phyloP scores from a whole-genome alignment of 1,140 invertebrate species.

The Achroia grisella region DNA sequence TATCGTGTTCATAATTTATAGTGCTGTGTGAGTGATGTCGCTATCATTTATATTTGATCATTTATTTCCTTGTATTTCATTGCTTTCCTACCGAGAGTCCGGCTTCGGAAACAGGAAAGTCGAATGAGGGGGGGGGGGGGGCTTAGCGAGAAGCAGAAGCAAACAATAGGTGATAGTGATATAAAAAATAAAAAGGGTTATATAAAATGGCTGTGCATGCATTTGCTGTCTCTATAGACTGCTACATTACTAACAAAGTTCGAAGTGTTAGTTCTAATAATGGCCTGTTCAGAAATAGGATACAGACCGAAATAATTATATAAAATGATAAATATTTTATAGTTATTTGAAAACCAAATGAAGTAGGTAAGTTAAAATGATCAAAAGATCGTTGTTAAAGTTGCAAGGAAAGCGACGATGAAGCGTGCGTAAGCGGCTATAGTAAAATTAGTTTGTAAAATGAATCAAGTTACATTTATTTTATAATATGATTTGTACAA shows the following conservation, averaged over 20 bases:
- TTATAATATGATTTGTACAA: no score
- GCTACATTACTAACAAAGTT: neutral
- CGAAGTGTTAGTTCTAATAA: no score
- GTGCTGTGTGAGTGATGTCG: slow-evolving; percentile 67
- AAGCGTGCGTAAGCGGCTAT: slow-evolving; percentile 38
- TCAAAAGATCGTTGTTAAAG: slow-evolving; percentile 3
- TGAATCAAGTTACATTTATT: neutral
- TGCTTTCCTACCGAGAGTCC: slow-evolving; percentile 56
- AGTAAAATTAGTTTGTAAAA: neutral
- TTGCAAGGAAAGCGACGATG: slow-evolving; percentile 22
- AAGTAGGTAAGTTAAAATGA: no score
- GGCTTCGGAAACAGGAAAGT: slow-evolving; percentile 72
- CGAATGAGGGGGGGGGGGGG: slow-evolving; percentile 33
- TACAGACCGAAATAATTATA: no score
- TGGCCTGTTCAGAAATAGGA: no score
- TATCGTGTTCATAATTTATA: slow-evolving; percentile 31
- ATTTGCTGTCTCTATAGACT: no score
- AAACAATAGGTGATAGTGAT: slow-evolving; percentile 18
- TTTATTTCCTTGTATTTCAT: slow-evolving; percentile 40
- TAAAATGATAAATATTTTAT: neutral
- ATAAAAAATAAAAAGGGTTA: slow-evolving; percentile 1
- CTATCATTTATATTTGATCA: slow-evolving; percentile 68
- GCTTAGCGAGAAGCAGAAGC: slow-evolving; percentile 45
- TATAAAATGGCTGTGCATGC: slow-evolving; percentile 3
- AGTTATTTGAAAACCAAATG: no score